Conservation (phyloP, 2,797 vertebrate genomes). For the Steatocranus sp. region DNA sequence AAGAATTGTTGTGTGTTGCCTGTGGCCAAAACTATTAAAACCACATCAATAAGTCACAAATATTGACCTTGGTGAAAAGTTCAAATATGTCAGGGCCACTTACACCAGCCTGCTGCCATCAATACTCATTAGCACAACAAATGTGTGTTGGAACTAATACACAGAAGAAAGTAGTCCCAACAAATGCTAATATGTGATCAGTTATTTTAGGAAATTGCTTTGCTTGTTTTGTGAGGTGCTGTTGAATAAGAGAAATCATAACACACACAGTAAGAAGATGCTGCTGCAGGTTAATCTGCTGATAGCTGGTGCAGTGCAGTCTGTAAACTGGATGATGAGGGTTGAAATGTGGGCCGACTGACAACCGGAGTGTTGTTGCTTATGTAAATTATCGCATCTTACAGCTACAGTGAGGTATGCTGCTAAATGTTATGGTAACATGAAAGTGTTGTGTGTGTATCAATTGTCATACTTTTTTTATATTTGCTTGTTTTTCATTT, state of each 20-base stretch:
- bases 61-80: not conserved
- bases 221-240: not conserved
- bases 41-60: not conserved
- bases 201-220: not conserved
- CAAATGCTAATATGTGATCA: not conserved
- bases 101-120: not conserved
- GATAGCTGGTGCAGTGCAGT: not conserved
- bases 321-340: not conserved
- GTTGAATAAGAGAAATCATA: not conserved
- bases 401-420: not conserved
- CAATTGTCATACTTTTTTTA: not conserved
- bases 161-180: not conserved
- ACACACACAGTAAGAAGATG: not conserved
- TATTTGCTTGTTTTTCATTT: not conserved
- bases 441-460: slow-evolving; percentile 12
- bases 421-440: not conserved
- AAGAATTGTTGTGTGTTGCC: not conserved
- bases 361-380: not conserved
- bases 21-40: not conserved
- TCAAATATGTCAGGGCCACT: not conserved
- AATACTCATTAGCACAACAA: not conserved
- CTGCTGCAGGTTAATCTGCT: not conserved
- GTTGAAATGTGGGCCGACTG: not conserved
- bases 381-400: not conserved
- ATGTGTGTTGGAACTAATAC: not conserved